Evolutionary conservation across 2,888 invertebrate genomes (phyloP).

Genomic region (Eristalis pertinax): DNA sequence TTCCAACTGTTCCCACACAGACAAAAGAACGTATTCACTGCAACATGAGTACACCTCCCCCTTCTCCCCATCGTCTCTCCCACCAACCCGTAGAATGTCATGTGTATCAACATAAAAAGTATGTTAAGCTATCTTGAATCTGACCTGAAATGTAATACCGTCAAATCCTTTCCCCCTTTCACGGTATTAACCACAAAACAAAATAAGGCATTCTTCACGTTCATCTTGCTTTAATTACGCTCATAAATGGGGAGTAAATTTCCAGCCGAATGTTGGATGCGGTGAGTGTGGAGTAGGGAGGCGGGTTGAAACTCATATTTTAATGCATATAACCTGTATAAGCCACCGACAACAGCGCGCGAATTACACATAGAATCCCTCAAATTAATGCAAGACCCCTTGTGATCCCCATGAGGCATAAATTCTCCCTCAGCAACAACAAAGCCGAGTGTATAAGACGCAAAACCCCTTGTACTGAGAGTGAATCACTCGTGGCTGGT

Average conservation of each 20-base stretch:
- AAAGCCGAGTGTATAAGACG: background rate
- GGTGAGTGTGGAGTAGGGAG: background rate
- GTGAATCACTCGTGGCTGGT: background rate
- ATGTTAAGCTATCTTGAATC: background rate
- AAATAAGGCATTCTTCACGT: background rate
- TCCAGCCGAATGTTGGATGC: too few species aligned
- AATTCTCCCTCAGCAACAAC: background rate
- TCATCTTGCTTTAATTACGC: background rate
- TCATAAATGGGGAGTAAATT: background rate
- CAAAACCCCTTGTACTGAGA: background rate
- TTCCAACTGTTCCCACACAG: background rate
- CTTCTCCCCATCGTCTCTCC: background rate
- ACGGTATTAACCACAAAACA: background rate
- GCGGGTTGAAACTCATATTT: background rate
- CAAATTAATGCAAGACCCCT: slow-evolving; percentile 17
- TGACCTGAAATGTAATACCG: background rate
- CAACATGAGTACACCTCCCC: background rate
- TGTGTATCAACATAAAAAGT: background rate
- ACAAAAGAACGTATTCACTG: background rate
- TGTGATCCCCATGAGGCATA: slow-evolving; percentile 1
- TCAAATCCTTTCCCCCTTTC: background rate
- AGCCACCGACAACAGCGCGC: background rate
- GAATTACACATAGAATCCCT: slow-evolving; percentile 1
- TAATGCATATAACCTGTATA: background rate
- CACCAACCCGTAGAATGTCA: background rate